Conservation (phyloP, 2,113 vertebrate genomes). For the Coryphaenoides rupestris region DNA sequence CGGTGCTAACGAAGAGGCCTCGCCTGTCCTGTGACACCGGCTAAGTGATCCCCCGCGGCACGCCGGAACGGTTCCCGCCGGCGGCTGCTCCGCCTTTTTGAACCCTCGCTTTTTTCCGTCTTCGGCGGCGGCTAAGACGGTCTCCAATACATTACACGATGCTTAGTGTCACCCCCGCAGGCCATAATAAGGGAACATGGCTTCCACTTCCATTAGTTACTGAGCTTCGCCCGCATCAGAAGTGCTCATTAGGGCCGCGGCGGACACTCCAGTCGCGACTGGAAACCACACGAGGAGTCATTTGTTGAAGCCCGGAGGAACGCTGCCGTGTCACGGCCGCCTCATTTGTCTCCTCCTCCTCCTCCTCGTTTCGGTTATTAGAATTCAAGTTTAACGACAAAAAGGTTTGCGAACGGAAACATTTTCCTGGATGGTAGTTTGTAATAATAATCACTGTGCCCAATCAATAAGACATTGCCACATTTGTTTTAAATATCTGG, state of each 20-base stretch:
- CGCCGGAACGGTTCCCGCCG: slow-evolving; percentile 32
- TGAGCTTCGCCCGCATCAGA: slow-evolving; percentile 61
- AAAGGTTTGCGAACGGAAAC: no score
- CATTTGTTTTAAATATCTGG: no score
- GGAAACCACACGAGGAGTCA: slow-evolving; percentile 61
- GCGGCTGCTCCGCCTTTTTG: slow-evolving; percentile 12
- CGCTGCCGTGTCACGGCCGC: slow-evolving; percentile 40
- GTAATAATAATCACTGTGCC: no score
- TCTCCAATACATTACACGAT: slow-evolving; percentile 60
- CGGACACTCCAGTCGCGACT: slow-evolving; percentile 63
- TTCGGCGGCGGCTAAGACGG: background rate
- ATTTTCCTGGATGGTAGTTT: no score
- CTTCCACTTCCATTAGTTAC: slow-evolving; percentile 69
- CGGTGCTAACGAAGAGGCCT: slow-evolving; percentile 58
- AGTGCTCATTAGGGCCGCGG: slow-evolving; percentile 66
- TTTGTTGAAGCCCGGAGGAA: slow-evolving; percentile 65
- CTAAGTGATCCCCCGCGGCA: slow-evolving; percentile 50
- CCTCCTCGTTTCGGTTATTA: no score
- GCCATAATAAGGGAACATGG: slow-evolving; percentile 61
- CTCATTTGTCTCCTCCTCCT: slow-evolving; percentile 63
- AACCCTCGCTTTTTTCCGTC: no score
- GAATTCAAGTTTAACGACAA: no score
- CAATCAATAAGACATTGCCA: no score
- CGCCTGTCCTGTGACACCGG: slow-evolving; percentile 27
- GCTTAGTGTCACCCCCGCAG: slow-evolving; percentile 62